Evolutionary conservation across 2,797 vertebrate genomes (phyloP), one percentile per base, ranked within the genome.

Genomic region (Adelosebastes latens): DNA sequence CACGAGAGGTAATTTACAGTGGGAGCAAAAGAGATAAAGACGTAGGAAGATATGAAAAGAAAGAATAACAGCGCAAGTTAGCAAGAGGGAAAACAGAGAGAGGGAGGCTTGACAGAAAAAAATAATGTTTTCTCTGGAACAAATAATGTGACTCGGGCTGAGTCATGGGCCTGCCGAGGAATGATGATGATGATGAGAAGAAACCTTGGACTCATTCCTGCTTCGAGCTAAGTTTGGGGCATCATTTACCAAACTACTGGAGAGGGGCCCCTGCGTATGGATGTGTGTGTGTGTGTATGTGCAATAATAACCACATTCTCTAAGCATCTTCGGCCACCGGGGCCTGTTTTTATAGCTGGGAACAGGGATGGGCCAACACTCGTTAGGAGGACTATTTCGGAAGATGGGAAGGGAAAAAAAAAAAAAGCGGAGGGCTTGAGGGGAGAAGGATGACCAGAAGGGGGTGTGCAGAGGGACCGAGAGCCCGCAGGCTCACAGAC

Each of bases 271-370:
- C 94, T 85, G 79, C 61, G 25, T 59, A 9, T 56, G 27, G 18
- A 27, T 56, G 8, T 83, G 63, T 82, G 75, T 84, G 83, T 86
- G 86, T 90, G 86, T 80, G 87, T 87, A 56, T 89, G 83, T 83
- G 91, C 93, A 94, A 93, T 95, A 96, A 96, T 96, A 96, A 96
- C 95, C 95, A 95, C 95, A 96, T 95, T 95, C 95, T 94, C 93
- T 88, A 94, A 95, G 95, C 94, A 96, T 96, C 95, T 95, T 96
- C 92, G 82, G 93, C 90, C 93, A 94, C 93, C 79, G 78, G 87
- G 89, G 91, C 93, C 93, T 96, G 95, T 96, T 96, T 96, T 96
- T 95, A 95, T 95, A 95, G 95, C 95, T 95, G 95, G 94, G 94
- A 94, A 95, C 88, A 88, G 94, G 93, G 93, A 95, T 93, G 94